A percentile compares a stretch with the other conserved stretches of the same genome.
Conservation (phyloP, 2,797 vertebrate genomes). For the Chiroxiphia lanceolata region DNA sequence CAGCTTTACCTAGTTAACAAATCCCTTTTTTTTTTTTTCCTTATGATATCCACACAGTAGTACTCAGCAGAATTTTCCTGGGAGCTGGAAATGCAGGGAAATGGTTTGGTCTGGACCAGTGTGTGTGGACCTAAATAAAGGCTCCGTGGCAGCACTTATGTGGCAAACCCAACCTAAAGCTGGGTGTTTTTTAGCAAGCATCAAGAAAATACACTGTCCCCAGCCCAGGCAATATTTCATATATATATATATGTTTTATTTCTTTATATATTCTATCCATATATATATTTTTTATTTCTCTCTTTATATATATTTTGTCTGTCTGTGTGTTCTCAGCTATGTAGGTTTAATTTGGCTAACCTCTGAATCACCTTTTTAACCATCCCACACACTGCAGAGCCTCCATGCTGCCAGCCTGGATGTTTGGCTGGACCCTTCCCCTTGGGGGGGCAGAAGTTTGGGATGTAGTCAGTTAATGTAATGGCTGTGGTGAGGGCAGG, state of each 20-base stretch:
- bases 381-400: neutral
- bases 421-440: neutral
- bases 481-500: neutral
- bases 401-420: neutral
- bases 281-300: neutral
- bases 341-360: neutral
- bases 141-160: neutral
- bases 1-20: constrained; percentile 58
- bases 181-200: neutral
- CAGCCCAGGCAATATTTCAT: neutral
- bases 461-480: neutral
- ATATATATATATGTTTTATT: neutral
- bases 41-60: neutral
- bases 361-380: neutral
- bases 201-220: neutral
- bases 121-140: neutral
- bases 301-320: neutral
- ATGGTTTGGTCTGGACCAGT: neutral
- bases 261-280: neutral
- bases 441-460: neutral
- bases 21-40: neutral
- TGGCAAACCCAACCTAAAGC: neutral
- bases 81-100: constrained; percentile 5
- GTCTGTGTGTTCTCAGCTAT: neutral
- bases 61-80: neutral